Evolutionary conservation across 1,140 invertebrate species (phyloP).

Genomic region (Papilio polyxenes): DNA sequence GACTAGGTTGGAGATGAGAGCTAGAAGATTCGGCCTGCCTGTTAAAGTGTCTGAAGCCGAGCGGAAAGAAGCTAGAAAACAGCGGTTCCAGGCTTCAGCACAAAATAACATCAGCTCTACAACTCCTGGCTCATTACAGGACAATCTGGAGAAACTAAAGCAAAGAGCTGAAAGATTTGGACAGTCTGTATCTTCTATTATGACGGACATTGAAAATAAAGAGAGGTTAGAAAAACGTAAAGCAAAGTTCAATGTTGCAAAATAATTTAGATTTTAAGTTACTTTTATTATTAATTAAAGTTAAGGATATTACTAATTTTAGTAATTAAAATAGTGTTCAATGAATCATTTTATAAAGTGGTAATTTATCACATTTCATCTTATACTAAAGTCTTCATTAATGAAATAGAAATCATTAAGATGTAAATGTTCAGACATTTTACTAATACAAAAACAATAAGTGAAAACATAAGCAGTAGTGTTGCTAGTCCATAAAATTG

Average conservation of each 20-base stretch:
- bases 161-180: slow-evolving; percentile 89
- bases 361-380: neutral
- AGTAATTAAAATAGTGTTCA: slow-evolving; percentile 33
- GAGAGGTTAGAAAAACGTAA: slow-evolving; percentile 87
- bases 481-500: neutral
- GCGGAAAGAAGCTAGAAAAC: slow-evolving; percentile 85
- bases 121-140: slow-evolving; percentile 75
- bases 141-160: slow-evolving; percentile 84
- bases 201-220: slow-evolving; percentile 84
- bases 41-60: slow-evolving; percentile 80
- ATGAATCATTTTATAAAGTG: neutral
- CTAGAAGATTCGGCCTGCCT: slow-evolving; percentile 89
- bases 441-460: neutral
- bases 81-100: slow-evolving; percentile 80
- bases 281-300: neutral
- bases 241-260: slow-evolving; percentile 83
- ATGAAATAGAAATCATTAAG: neutral
- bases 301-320: slow-evolving; percentile 11
- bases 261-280: slow-evolving; percentile 40
- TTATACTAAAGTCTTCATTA: neutral
- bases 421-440: neutral
- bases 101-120: slow-evolving; percentile 56
- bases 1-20: slow-evolving; percentile 88
- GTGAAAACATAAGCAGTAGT: neutral
- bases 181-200: slow-evolving; percentile 84